These are phyloP conservation scores for Geopemphigus sp. DNA, from an alignment of 1,140 invertebrate species.

Conservation along the genomic window DNA sequence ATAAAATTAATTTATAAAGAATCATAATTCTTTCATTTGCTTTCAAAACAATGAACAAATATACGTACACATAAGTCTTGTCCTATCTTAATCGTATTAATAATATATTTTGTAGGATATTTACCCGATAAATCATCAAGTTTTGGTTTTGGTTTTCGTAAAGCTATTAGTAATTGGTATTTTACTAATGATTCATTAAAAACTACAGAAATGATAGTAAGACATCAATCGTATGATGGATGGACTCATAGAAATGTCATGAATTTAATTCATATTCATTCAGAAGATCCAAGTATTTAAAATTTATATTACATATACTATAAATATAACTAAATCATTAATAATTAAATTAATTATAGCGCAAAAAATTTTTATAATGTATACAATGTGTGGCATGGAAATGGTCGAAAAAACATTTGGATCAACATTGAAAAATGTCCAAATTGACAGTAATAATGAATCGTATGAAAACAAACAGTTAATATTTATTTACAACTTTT, in stretches of 20 bases:
- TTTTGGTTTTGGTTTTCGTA: neutral
- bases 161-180: conserved; percentile 8
- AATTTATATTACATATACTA: neutral
- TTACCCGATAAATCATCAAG: neutral
- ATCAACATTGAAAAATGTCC: neutral
- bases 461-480: conserved; percentile 9
- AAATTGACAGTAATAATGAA: neutral
- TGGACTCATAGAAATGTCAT: conserved; percentile 26
- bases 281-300: conserved; percentile 9
- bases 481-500: conserved; percentile 35
- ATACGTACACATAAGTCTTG: too few relatives aligned
- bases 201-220: conserved; percentile 18
- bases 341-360: conserved; percentile 9
- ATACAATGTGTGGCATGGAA: conserved; percentile 14
- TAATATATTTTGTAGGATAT: conserved; percentile 11
- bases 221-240: neutral
- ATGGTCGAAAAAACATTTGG: conserved; percentile 21
- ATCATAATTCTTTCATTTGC: too few relatives aligned
- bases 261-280: conserved; percentile 35
- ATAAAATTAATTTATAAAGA: too few relatives aligned
- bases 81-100: too few relatives aligned
- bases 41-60: too few relatives aligned
- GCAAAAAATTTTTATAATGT: neutral
- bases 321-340: neutral
- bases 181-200: conserved; percentile 30